Conservation (phyloP, 2,888 invertebrate species). For the Synanthedon vespiformis region DNA sequence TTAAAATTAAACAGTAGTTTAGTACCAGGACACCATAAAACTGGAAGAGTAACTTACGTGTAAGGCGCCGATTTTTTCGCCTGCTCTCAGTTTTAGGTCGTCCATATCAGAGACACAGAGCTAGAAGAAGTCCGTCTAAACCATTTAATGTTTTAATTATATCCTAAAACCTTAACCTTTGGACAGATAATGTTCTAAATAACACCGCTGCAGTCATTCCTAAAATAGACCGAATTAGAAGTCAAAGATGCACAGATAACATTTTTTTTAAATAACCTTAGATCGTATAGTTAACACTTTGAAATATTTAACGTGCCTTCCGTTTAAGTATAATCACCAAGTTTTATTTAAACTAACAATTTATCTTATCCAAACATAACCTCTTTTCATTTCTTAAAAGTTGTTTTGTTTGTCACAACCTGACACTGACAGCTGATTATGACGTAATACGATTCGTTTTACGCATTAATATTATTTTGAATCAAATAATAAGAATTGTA, state of each 20-base stretch:
- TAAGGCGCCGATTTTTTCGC: conserved; percentile 58
- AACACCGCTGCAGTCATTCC: conserved; percentile 21
- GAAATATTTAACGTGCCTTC: background rate
- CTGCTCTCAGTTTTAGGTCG: conserved; percentile 53
- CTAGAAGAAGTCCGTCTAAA: conserved; percentile 30
- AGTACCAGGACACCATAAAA: conserved; percentile 32
- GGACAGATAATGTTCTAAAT: conserved; percentile 56
- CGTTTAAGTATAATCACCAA: too few species aligned
- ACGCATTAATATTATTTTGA: background rate
- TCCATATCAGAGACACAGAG: conserved; percentile 48
- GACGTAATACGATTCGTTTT: background rate
- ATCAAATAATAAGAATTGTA: too few species aligned
- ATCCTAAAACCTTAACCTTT: conserved; percentile 63
- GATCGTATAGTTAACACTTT: conserved; percentile 8
- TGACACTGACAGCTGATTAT: background rate
- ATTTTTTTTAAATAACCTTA: conserved; percentile 14
- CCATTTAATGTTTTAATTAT: conserved; percentile 37
- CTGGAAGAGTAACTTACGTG: conserved; percentile 48
- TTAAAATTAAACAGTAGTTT: too few species aligned
- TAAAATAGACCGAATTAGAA: conserved; percentile 45
- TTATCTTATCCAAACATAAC: conserved; percentile 44
- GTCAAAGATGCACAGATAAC: background rate
- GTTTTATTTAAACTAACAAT: conserved; percentile 4
- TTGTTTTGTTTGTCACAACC: conserved; percentile 3
- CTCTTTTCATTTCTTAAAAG: conserved; percentile 6